Conservation (phyloP, 2,113 vertebrate genomes). For the Drymodes brunneopygia region DNA sequence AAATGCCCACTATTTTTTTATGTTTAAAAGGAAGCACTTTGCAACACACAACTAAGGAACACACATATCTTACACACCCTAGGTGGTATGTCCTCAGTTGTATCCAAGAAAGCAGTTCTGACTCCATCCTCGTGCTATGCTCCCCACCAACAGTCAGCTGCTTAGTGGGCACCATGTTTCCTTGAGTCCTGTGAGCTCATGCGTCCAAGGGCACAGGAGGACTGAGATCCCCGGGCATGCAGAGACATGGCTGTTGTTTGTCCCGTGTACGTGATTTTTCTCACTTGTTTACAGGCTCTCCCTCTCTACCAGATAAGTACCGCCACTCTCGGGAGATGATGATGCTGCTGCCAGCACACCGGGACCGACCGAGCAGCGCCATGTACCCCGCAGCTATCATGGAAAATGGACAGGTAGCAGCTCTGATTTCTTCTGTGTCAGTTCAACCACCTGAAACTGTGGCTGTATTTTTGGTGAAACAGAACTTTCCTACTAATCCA, state of each 20-base stretch:
- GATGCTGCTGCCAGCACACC: slow-evolving; percentile 87
- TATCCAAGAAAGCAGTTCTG: background rate
- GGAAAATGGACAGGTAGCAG: slow-evolving; percentile 89
- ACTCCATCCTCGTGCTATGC: background rate
- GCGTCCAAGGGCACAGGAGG: background rate
- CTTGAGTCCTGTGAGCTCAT: slow-evolving; percentile 33
- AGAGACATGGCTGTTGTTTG: slow-evolving; percentile 65
- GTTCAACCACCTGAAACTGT: background rate
- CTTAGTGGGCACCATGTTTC: slow-evolving; percentile 16
- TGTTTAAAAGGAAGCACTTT: background rate
- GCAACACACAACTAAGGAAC: background rate
- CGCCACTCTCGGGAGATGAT: slow-evolving; percentile 91
- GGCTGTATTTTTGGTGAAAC: background rate
- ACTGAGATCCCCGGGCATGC: slow-evolving; percentile 1
- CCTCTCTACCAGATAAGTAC: slow-evolving; percentile 94
- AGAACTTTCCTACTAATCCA: background rate
- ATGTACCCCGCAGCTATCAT: slow-evolving; percentile 86
- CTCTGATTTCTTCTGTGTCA: background rate
- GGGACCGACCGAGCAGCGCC: slow-evolving; percentile 88
- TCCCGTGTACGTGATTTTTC: slow-evolving; percentile 78
- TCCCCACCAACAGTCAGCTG: background rate
- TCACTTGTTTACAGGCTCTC: slow-evolving; percentile 89
- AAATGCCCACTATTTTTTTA: background rate
- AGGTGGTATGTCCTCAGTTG: background rate
- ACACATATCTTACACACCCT: background rate